Evolutionary conservation across 2,888 invertebrate genomes (phyloP), one percentile per base, ranked within the genome.

Genomic region (Stenoptilia bipunctidactyla): DNA sequence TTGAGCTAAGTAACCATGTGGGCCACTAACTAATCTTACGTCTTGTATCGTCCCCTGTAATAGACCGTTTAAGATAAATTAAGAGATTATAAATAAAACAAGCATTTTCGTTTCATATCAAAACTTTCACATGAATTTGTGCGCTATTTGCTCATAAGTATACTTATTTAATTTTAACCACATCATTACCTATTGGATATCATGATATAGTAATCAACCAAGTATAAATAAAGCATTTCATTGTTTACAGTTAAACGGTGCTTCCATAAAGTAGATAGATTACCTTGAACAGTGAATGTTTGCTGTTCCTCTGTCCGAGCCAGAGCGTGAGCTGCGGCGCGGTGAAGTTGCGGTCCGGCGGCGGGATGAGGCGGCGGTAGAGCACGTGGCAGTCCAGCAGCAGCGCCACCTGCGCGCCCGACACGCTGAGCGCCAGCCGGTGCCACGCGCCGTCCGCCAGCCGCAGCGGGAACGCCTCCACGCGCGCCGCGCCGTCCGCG

Each of bases 401-500:
- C 65, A 96, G 86, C 79, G 92, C 92, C 66, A 92, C 91, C 79
- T 91, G 90, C 61, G 90, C 90, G 56, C 92, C 93, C 64, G 92
- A 93, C 63, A 95, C 89, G 60, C 92, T 90, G 55, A 96, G 85
- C 60, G 94, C 93, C 65, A 95, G 86, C 56, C 89, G 90, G 85
- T 96, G 95, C 95, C 95, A 96, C 62, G 88, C 87, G 70, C 92
- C 91, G 85, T 95, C 95, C 53, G 93, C 94, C 68, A 96, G 86
- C 60, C 91, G 89, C 83, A 91, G 93, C 56, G 92, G 92, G 86
- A 96, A 95, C 66, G 92, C 90, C 86, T 95, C 95, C 58, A 92
- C 90, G 66, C 90, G 89, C 56, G 90, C 87, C 55, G 74, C 73
- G 42, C 87, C 86, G 51, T 87, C 86, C 56, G 89, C 88, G 70